Evolutionary conservation across 1,140 invertebrate species (phyloP), one percentile per base, ranked within the genome.

Genomic region (Archivesica marissinica): DNA sequence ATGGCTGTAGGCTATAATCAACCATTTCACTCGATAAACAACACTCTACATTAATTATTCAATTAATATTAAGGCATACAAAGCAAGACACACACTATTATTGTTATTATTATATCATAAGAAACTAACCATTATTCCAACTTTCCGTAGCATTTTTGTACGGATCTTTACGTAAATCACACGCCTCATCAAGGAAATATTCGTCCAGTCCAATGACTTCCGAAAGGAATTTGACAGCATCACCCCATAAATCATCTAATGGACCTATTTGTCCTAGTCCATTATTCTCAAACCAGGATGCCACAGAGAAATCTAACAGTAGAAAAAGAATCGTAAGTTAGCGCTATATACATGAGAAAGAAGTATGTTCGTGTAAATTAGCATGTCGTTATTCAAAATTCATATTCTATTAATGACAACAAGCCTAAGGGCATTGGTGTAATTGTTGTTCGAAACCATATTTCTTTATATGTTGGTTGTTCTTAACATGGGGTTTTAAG

Each of bases 71-170:
- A n/a, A n/a, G n/a, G n/a, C n/a, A n/a, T n/a, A n/a, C n/a, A n/a
- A n/a, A n/a, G n/a, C n/a, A n/a, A n/a, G n/a, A n/a, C n/a, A 9
- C 17, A 44, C 7, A 44, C 7, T 44, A 9, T 44, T 44, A 9
- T 44, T 44, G 41, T 17, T 44, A 9, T 44, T 44, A 9, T 44
- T 44, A 44, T 9, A 44, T 17, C 17, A 9, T 9, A 44, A 44
- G 7, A 9, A 9, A 44, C 7, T 44, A n/a, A 79, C 77, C 77
- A 79, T 79, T 79, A 33, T 66, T 66, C 77, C 77, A 79, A 13
- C 54, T 20, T 2, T 44, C 38, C 20, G 39, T 35, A 13, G 61
- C 56, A 66, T 25, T 52, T 41, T 35, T 23, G n/a, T 66, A 64
- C 6, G 25, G 59, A 47, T 39, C 41, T 23, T 77, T 50, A 15